These are phyloP conservation scores for Epinotia nisella DNA, from an alignment of 2,888 invertebrate species.

Conservation along the genomic window DNA sequence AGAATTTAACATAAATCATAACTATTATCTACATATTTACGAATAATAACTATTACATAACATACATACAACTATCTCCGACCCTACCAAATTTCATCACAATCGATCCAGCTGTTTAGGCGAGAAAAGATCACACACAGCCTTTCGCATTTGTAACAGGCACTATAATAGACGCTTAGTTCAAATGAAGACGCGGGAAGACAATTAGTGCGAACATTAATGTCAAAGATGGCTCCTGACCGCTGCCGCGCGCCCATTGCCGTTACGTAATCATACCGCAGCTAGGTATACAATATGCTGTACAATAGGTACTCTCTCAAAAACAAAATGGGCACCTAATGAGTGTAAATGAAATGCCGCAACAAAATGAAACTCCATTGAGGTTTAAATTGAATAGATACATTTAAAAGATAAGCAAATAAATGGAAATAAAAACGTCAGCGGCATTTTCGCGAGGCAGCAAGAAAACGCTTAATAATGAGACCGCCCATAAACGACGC, in stretches of 20 bases:
- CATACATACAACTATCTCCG: too few species aligned
- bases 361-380: constrained; percentile 41
- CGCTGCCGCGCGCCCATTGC: not conserved
- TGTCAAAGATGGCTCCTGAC: not conserved
- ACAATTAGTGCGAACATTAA: not conserved
- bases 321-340: constrained; percentile 40
- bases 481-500: constrained; percentile 66
- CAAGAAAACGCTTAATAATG: constrained; percentile 72
- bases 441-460: constrained; percentile 59
- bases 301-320: not conserved
- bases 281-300: not conserved
- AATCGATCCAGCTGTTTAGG: too few species aligned
- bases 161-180: not conserved
- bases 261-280: not conserved
- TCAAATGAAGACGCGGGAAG: not conserved
- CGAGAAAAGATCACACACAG: too few species aligned
- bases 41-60: too few species aligned
- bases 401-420: constrained; percentile 54
- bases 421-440: constrained; percentile 50
- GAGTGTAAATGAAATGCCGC: constrained; percentile 38
- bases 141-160: too few species aligned
- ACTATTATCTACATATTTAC: too few species aligned
- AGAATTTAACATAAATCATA: too few species aligned
- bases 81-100: too few species aligned
- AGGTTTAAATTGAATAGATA: constrained; percentile 41